Evolutionary conservation across 2,113 vertebrate genomes (phyloP).

Genomic region (Anoura caudifer): DNA sequence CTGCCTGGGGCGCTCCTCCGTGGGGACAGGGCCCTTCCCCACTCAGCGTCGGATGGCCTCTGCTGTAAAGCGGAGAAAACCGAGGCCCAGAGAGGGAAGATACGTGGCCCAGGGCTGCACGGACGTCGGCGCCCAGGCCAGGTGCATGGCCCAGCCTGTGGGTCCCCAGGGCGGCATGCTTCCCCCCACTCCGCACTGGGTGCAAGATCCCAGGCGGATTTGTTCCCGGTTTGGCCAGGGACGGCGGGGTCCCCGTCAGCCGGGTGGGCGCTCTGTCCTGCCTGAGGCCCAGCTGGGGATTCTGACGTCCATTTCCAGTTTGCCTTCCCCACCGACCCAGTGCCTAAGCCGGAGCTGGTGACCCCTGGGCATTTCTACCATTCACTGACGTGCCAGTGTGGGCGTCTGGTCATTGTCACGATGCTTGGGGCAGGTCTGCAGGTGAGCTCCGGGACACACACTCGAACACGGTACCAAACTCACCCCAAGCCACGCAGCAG

Average conservation of each 20-base stretch:
- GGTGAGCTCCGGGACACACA: background rate
- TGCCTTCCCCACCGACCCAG: no score
- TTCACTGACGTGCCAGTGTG: background rate
- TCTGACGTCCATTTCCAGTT: background rate
- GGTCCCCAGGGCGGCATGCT: background rate
- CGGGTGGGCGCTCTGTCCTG: background rate
- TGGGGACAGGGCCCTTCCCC: background rate
- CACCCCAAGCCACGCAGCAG: background rate
- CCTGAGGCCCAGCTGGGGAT: background rate
- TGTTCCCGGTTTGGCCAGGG: background rate
- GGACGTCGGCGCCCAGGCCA: no score
- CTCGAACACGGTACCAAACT: background rate
- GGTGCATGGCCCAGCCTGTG: background rate
- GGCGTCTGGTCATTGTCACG: fast-evolving
- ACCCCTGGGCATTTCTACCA: fast-evolving
- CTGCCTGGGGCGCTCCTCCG: background rate
- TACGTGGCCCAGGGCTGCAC: background rate
- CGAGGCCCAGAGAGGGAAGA: background rate
- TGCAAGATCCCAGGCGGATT: background rate
- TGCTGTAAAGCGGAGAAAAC: background rate
- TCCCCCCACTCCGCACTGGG: background rate
- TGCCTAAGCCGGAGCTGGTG: background rate
- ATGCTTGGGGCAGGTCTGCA: background rate
- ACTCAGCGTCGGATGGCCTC: background rate
- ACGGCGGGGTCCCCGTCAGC: background rate